phyloP scores from a whole-genome alignment of 2,797 vertebrate species.

The Acrocephalus scirpaceus region DNA sequence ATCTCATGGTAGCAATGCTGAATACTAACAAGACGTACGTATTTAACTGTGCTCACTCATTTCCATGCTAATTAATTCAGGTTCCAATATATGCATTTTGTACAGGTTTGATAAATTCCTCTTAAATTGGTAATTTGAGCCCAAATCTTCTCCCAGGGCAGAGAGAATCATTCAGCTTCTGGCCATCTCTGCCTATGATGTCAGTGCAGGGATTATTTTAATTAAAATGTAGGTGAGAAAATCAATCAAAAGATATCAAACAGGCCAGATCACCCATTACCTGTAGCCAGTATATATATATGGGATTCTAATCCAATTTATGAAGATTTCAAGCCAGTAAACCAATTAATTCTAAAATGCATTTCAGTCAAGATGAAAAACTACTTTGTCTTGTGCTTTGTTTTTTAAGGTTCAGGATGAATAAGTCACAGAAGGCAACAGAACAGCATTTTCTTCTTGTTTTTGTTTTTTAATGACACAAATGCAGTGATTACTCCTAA shows the following conservation, averaged over 20 bases:
- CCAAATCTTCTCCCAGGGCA: background rate
- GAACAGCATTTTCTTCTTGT: conserved; percentile 17
- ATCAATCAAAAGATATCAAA: conserved; percentile 16
- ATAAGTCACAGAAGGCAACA: conserved; percentile 11
- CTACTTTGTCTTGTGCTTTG: background rate
- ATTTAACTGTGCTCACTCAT: background rate
- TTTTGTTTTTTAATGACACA: conserved; percentile 17
- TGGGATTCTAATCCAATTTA: conserved; percentile 51
- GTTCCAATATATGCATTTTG: background rate
- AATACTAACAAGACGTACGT: background rate
- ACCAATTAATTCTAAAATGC: conserved; percentile 58
- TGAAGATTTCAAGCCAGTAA: conserved; percentile 49
- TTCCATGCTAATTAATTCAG: conserved; percentile 9
- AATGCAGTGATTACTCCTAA: background rate
- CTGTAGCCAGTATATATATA: background rate
- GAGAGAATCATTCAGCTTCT: background rate
- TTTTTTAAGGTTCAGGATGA: conserved; percentile 24
- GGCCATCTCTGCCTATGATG: background rate
- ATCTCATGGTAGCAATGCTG: background rate
- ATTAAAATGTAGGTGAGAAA: conserved; percentile 39
- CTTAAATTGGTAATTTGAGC: conserved; percentile 19
- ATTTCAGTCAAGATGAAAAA: conserved; percentile 48
- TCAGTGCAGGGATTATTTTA: conserved; percentile 16
- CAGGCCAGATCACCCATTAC: background rate
- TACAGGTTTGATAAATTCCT: conserved; percentile 17